Percentiles rank a stretch among this genome's conserved stretches.
Conservation (phyloP, 2,888 invertebrate genomes). For the Tipula lateralis region DNA sequence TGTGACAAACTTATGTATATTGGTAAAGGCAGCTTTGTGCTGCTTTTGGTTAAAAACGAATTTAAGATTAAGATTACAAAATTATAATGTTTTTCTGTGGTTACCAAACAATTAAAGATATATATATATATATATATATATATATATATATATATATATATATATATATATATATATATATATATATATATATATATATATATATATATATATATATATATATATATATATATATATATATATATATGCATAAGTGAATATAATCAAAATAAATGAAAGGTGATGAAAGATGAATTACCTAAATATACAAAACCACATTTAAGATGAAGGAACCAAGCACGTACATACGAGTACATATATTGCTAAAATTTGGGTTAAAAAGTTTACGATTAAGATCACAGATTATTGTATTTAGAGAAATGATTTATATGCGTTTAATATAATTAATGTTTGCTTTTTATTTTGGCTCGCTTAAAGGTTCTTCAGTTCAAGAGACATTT, state of each 20-base stretch:
- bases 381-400: neutral
- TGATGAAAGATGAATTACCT: slow-evolving; percentile 19
- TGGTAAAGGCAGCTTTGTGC: neutral
- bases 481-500: neutral
- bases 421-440: neutral
- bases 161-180: no score
- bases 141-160: no score
- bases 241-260: no score
- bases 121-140: no score
- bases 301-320: neutral
- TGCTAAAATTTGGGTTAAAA: slow-evolving; percentile 3
- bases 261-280: neutral
- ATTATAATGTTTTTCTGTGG: neutral
- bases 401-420: slow-evolving; percentile 24
- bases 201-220: no score
- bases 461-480: neutral
- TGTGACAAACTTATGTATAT: neutral
- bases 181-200: no score
- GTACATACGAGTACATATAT: neutral
- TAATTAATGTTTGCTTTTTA: slow-evolving; percentile 20
- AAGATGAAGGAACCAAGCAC: neutral
- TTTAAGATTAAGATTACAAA: neutral
- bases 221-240: no score
- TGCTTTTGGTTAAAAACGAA: neutral
- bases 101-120: neutral